These are phyloP conservation scores for Onychorhynchus coronatus DNA, from an alignment of 2,113 vertebrate species.

Conservation along the genomic window DNA sequence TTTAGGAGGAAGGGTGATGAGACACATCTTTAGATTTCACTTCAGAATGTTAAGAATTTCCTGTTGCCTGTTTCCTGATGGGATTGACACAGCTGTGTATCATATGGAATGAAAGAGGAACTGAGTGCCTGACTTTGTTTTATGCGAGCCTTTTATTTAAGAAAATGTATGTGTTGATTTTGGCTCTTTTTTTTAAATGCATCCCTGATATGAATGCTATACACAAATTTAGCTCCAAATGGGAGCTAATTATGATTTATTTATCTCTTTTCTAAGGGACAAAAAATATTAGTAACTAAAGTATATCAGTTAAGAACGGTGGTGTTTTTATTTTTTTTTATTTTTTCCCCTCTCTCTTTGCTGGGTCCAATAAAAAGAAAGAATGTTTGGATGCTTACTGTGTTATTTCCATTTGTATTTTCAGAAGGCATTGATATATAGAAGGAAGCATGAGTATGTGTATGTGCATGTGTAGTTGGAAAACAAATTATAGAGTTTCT, in stretches of 20 bases:
- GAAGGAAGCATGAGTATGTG: not conserved
- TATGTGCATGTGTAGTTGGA: not conserved
- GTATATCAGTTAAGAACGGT: not conserved
- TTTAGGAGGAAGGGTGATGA: slow-evolving; percentile 55
- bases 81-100: slow-evolving; percentile 31
- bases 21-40: slow-evolving; percentile 62
- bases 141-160: not conserved
- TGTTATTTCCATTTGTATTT: slow-evolving; percentile 7
- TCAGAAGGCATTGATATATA: not conserved
- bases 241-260: slow-evolving; percentile 6
- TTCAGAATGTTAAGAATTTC: slow-evolving; percentile 70
- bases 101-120: slow-evolving; percentile 52
- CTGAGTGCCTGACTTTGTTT: slow-evolving; percentile 11
- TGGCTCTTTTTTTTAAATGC: not conserved
- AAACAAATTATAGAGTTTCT: not conserved
- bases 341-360: not conserved
- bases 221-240: not conserved
- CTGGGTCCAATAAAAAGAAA: not conserved
- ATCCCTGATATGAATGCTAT: not conserved
- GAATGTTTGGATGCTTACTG: not conserved
- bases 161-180: slow-evolving; percentile 29
- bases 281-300: not conserved
- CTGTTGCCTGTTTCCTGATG: slow-evolving; percentile 50
- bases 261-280: not conserved
- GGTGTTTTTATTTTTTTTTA: no score